A percentile compares a stretch with the other conserved stretches of the same genome.
These are phyloP conservation scores for Alectoris magna DNA, from an alignment of 2,797 vertebrate species.

Conservation along the genomic window DNA sequence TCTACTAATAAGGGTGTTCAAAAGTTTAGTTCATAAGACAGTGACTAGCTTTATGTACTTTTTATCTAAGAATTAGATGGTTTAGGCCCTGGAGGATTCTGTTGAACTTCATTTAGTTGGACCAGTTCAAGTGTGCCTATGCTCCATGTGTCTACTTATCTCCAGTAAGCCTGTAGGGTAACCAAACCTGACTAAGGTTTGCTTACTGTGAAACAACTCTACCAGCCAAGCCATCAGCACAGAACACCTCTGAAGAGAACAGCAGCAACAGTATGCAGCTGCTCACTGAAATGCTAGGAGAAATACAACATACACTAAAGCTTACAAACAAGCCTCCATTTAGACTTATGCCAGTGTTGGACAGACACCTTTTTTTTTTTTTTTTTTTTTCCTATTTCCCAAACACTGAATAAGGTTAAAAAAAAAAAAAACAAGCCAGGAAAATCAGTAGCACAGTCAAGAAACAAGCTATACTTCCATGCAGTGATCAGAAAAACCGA, in stretches of 20 bases:
- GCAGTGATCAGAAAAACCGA: not conserved
- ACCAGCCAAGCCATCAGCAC: not conserved
- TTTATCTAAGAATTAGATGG: not conserved
- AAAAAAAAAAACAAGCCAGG: not conserved
- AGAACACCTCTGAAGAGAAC: not conserved
- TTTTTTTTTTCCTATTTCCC: not conserved
- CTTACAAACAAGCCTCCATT: not conserved
- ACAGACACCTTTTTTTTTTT: not conserved
- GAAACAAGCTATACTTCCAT: not conserved
- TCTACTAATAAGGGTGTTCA: not conserved
- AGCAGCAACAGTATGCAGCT: not conserved
- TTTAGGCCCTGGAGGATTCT: not conserved
- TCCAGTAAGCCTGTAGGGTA: accelerated
- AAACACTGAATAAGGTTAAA: not conserved
- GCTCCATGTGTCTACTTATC: not conserved
- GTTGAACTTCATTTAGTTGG: not conserved
- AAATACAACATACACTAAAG: not conserved
- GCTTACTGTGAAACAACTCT: not conserved
- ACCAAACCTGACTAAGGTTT: not conserved
- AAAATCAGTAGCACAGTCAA: not conserved
- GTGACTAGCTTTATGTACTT: not conserved
- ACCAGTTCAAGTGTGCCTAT: not conserved
- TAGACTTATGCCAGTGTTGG: not conserved
- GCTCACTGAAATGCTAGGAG: not conserved
- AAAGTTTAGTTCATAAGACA: not conserved